Percentiles rank a stretch among this genome's conserved stretches.
These are phyloP conservation scores for Aspidoscelis tigris DNA, from an alignment of 2,113 vertebrate species.

Conservation along the genomic window DNA sequence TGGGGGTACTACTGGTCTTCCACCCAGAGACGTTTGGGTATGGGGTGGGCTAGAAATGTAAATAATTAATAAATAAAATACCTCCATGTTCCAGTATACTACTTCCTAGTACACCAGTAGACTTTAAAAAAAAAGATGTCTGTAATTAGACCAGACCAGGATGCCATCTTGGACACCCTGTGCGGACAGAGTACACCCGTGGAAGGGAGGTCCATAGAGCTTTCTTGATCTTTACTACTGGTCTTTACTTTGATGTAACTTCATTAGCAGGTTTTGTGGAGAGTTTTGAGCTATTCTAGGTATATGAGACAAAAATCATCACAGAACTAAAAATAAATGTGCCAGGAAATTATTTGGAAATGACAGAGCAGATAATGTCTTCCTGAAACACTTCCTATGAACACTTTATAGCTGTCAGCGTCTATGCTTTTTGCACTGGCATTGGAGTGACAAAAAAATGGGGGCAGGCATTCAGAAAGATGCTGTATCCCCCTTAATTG, in stretches of 20 bases:
- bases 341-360: slow-evolving; percentile 78
- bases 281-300: slow-evolving; percentile 1
- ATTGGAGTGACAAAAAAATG: neutral
- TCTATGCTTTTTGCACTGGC: slow-evolving; percentile 12
- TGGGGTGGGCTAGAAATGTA: too few species aligned
- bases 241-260: neutral
- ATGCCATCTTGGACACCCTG: too few species aligned
- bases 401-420: slow-evolving; percentile 8
- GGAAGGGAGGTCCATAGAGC: too few species aligned
- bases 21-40: too few species aligned
- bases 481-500: neutral
- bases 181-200: too few species aligned
- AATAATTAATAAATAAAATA: too few species aligned
- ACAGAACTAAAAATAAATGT: slow-evolving; percentile 56
- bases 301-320: slow-evolving; percentile 30
- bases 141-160: too few species aligned
- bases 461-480: neutral
- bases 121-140: too few species aligned
- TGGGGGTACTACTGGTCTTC: too few species aligned
- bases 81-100: too few species aligned
- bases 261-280: neutral
- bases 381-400: slow-evolving; percentile 71
- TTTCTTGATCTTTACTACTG: too few species aligned
- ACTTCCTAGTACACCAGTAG: too few species aligned
- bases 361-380: slow-evolving; percentile 65